Conservation (phyloP, 2,888 invertebrate species). For the Ichneumon xanthorius region DNA sequence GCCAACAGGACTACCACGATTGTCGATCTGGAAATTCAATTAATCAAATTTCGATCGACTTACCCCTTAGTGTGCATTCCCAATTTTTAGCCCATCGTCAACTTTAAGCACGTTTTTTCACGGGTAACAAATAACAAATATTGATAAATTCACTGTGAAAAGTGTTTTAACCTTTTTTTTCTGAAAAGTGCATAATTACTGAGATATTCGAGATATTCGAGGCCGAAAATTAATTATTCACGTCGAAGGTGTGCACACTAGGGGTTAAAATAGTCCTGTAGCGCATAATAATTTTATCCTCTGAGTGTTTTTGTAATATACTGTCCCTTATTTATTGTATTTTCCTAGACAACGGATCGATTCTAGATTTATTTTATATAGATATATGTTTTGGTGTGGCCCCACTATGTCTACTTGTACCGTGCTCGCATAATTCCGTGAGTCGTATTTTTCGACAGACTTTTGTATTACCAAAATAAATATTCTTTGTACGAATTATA, state of each 20-base stretch:
- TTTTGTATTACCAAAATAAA: constrained; percentile 56
- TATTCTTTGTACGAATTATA: constrained; percentile 29
- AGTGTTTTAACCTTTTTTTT: no score
- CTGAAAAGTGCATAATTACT: no score
- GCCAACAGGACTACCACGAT: neutral
- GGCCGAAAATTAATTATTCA: no score
- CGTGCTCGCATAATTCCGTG: neutral
- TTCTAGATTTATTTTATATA: neutral
- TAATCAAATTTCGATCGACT: neutral
- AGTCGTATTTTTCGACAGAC: neutral
- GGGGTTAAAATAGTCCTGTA: neutral
- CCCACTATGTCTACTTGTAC: neutral
- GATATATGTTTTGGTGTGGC: constrained; percentile 3
- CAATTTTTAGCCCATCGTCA: no score
- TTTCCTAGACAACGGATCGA: neutral
- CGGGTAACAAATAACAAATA: no score
- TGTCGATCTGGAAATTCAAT: neutral
- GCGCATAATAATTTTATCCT: neutral
- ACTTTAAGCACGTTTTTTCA: no score
- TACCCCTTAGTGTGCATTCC: neutral
- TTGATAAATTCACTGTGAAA: no score
- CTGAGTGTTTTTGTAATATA: constrained; percentile 25
- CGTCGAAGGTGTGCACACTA: no score
- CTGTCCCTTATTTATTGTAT: constrained; percentile 44
- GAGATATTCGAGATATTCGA: no score